phyloP scores from a whole-genome alignment of 2,888 invertebrate species.

The Tanypteryx hageni region DNA sequence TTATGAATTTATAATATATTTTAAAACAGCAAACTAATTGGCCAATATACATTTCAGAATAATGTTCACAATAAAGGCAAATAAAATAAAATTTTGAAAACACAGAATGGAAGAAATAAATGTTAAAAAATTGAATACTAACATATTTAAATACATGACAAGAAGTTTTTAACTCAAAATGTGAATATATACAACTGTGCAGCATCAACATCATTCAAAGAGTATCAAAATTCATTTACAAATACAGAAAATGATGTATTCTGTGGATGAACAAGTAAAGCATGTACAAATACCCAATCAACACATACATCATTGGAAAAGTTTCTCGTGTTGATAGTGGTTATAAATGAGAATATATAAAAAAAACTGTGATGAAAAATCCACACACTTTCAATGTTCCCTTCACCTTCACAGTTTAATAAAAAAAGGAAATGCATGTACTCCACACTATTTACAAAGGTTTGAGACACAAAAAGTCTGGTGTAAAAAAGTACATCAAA shows the following conservation, averaged over 20 bases:
- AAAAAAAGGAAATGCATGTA: slow-evolving; percentile 59
- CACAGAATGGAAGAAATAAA: slow-evolving; percentile 36
- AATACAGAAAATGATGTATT: slow-evolving; percentile 60
- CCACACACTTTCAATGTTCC: slow-evolving; percentile 53
- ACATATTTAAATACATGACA: slow-evolving; percentile 54
- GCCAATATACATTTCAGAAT: slow-evolving; percentile 51
- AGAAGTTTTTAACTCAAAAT: slow-evolving; percentile 52
- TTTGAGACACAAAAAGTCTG: slow-evolving; percentile 33
- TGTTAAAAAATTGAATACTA: slow-evolving; percentile 49
- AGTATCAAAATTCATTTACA: slow-evolving; percentile 62
- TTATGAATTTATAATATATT: slow-evolving; percentile 55
- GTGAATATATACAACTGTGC: slow-evolving; percentile 63
- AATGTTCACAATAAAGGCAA: slow-evolving; percentile 48
- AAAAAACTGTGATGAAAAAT: slow-evolving; percentile 63
- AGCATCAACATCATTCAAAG: slow-evolving; percentile 51
- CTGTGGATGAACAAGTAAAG: slow-evolving; percentile 59
- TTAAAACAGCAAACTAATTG: slow-evolving; percentile 61
- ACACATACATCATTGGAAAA: slow-evolving; percentile 54
- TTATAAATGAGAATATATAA: slow-evolving; percentile 57
- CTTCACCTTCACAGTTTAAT: slow-evolving; percentile 55
- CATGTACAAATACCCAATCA: slow-evolving; percentile 51
- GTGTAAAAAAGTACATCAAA: slow-evolving; percentile 35
- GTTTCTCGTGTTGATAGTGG: slow-evolving; percentile 46
- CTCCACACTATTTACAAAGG: slow-evolving; percentile 57
- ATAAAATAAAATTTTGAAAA: slow-evolving; percentile 22